These are phyloP conservation scores for Alfaro cultratus DNA, from an alignment of 2,797 vertebrate species.

Conservation along the genomic window DNA sequence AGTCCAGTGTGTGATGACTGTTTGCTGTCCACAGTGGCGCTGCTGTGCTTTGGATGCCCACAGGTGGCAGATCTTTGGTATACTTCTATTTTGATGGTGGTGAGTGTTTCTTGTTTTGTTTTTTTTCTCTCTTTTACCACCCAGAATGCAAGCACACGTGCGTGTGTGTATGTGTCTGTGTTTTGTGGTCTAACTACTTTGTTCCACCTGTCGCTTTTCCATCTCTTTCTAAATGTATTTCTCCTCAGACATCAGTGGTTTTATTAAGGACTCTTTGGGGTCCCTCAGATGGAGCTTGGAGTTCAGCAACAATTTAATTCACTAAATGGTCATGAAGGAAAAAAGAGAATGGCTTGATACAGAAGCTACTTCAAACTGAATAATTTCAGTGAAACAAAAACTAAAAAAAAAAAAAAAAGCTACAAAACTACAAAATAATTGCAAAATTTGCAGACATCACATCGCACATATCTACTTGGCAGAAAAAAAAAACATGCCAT, in stretches of 20 bases:
- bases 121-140: conserved; percentile 6
- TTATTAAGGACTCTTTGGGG: conserved; percentile 25
- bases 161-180: background rate
- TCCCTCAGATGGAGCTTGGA: background rate
- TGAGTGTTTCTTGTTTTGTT: conserved; percentile 51
- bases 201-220: conserved; percentile 49
- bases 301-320: conserved; percentile 19
- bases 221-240: conserved; percentile 31
- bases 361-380: no score
- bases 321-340: conserved; percentile 7
- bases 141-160: conserved; percentile 31
- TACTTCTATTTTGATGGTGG: conserved; percentile 56
- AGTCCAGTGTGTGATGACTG: conserved; percentile 50
- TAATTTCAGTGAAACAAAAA: no score
- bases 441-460: no score
- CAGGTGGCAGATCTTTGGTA: conserved; percentile 40
- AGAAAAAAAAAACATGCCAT: no score
- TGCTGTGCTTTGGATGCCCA: conserved; percentile 51
- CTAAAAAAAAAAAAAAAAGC: no score
- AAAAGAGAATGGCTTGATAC: background rate
- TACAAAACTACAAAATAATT: no score
- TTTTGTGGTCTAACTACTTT: conserved; percentile 33
- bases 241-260: conserved; percentile 29
- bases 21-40: conserved; percentile 48
- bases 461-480: no score